Percentiles rank a stretch among this genome's conserved stretches.
These are phyloP conservation scores for Macrobrachium nipponense DNA, from an alignment of 1,140 invertebrate genomes.

Conservation along the genomic window DNA sequence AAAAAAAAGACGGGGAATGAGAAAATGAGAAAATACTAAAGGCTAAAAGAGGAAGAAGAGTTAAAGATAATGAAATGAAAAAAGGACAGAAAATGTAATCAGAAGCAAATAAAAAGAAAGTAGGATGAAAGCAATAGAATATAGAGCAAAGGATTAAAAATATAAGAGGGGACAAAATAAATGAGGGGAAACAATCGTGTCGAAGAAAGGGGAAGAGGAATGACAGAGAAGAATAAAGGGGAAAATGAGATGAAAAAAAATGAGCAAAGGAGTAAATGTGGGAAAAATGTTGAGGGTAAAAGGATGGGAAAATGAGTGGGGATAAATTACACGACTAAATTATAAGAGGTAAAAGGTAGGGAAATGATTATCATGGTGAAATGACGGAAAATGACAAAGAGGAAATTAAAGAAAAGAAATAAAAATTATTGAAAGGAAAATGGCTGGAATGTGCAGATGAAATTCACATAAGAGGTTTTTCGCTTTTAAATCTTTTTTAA, in stretches of 20 bases:
- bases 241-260: slow-evolving; percentile 2
- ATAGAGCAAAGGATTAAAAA: neutral
- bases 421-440: no score
- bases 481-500: no score
- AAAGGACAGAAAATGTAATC: slow-evolving; percentile 1
- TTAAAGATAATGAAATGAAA: neutral
- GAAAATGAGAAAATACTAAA: slow-evolving; percentile 11
- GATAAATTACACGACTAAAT: neutral
- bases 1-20: neutral
- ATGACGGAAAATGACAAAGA: neutral
- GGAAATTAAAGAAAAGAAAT: neutral
- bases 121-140: neutral
- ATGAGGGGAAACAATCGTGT: no score
- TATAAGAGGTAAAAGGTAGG: no score
- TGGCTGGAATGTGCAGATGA: neutral
- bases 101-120: neutral
- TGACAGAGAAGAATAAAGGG: neutral
- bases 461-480: neutral
- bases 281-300: neutral
- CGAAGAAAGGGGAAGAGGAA: slow-evolving; percentile 10
- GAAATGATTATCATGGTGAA: no score
- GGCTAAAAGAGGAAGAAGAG: neutral
- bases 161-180: neutral
- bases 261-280: neutral
- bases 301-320: neutral